Conservation (phyloP, 2,888 invertebrate genomes). For the Ctena decussata region DNA sequence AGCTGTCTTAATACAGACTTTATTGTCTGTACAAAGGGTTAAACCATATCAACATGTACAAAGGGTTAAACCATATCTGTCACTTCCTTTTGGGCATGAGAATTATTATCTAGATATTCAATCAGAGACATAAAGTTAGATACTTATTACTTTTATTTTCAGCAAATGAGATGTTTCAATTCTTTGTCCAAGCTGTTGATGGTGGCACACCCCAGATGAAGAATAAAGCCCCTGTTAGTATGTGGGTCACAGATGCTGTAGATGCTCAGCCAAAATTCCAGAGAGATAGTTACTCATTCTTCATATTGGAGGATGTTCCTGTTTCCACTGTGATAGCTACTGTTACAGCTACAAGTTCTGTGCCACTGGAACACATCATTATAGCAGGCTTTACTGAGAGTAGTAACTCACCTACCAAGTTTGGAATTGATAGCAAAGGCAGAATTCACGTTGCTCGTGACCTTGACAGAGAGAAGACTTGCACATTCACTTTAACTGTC, state of each 20-base stretch:
- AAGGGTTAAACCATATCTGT: too few relatives aligned
- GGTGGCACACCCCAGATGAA: slow-evolving; percentile 91
- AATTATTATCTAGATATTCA: too few relatives aligned
- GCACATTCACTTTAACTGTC: slow-evolving; percentile 83
- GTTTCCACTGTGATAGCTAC: slow-evolving; percentile 91
- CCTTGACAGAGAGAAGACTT: slow-evolving; percentile 93
- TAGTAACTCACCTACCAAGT: slow-evolving; percentile 86
- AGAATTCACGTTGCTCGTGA: slow-evolving; percentile 88
- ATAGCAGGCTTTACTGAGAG: slow-evolving; percentile 89
- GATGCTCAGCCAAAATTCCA: slow-evolving; percentile 92
- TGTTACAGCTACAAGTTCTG: slow-evolving; percentile 90
- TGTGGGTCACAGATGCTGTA: slow-evolving; percentile 92
- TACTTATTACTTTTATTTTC: slow-evolving; percentile 51
- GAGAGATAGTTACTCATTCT: slow-evolving; percentile 92
- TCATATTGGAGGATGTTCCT: slow-evolving; percentile 92
- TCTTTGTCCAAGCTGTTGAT: slow-evolving; percentile 96
- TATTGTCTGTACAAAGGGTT: too few relatives aligned
- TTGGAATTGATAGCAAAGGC: slow-evolving; percentile 77
- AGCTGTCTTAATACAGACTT: too few relatives aligned
- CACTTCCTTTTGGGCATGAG: too few relatives aligned
- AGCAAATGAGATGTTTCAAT: slow-evolving; percentile 90
- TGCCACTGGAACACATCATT: slow-evolving; percentile 89
- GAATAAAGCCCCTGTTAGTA: slow-evolving; percentile 93
- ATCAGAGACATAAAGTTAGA: too few relatives aligned
- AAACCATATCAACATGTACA: too few relatives aligned